Conservation (phyloP, 2,888 invertebrate species). For the Leptinotarsa juncta region DNA sequence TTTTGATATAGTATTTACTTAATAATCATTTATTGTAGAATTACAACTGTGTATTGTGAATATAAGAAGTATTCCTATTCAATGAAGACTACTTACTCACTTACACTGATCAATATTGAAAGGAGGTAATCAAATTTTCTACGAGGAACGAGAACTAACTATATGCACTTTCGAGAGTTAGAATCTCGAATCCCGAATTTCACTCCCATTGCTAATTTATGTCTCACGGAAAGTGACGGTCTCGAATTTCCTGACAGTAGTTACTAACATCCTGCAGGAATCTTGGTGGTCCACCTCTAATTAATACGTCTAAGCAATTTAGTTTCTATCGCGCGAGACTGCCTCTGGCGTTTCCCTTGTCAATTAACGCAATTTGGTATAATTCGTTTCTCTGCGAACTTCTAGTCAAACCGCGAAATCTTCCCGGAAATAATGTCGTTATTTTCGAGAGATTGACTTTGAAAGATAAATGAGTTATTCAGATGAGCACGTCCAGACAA, state of each 20-base stretch:
- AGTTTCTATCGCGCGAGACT: not conserved
- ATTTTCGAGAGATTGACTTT: slow-evolving; percentile 1
- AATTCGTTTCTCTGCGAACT: slow-evolving; percentile 2
- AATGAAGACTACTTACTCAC: too few species aligned
- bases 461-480: not conserved
- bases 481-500: not conserved
- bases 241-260: slow-evolving; percentile 9
- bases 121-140: too few species aligned
- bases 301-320: slow-evolving; percentile 15
- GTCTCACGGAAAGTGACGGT: slow-evolving; percentile 11
- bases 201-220: not conserved
- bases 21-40: too few species aligned
- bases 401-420: slow-evolving; percentile 1
- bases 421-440: not conserved
- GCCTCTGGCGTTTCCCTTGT: slow-evolving; percentile 19
- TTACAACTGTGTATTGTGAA: too few species aligned
- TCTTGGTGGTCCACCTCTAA: slow-evolving; percentile 19
- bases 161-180: too few species aligned
- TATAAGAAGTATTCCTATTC: too few species aligned
- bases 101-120: too few species aligned
- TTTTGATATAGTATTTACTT: too few species aligned
- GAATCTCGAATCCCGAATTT: not conserved
- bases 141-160: too few species aligned
- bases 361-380: slow-evolving; percentile 15
- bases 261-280: slow-evolving; percentile 16